Percentiles rank a stretch among this genome's conserved stretches.
Evolutionary conservation across 2,113 vertebrate genomes (phyloP).

Genomic region (Struthio camelus): DNA sequence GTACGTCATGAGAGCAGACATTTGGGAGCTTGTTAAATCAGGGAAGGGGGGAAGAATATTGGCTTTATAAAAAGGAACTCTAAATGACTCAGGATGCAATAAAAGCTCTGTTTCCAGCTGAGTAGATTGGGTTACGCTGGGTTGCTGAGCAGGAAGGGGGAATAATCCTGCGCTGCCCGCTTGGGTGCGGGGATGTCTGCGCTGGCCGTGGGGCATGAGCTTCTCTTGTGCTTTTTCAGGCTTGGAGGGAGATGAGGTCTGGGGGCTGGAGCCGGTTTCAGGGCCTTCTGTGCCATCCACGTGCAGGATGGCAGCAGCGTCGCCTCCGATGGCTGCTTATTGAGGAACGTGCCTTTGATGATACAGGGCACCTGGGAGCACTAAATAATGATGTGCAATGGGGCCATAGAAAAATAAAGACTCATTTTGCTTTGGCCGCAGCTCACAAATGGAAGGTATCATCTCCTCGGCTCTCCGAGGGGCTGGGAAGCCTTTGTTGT

Average conservation of each 20-base stretch:
- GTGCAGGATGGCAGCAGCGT: background rate
- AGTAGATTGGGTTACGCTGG: slow-evolving; percentile 1
- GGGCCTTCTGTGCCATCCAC: background rate
- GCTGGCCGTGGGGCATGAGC: background rate
- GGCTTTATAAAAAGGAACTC: slow-evolving; percentile 13
- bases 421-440: slow-evolving; percentile 41
- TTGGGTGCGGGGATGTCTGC: background rate
- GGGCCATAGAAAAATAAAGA: background rate
- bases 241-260: background rate
- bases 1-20: background rate
- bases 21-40: slow-evolving; percentile 16
- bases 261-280: background rate
- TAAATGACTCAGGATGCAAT: slow-evolving; percentile 29
- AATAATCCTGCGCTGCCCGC: background rate
- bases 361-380: background rate
- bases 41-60: background rate
- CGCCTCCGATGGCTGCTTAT: background rate
- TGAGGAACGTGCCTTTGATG: slow-evolving; percentile 14
- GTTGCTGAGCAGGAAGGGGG: background rate
- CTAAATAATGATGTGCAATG: slow-evolving; percentile 33
- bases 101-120: slow-evolving; percentile 28
- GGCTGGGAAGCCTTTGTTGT: background rate
- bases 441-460: slow-evolving; percentile 47
- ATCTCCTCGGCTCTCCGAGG: background rate
- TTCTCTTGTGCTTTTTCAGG: background rate